Evolutionary conservation across 2,797 vertebrate species (phyloP).

Genomic region (Tolypeutes matacus): DNA sequence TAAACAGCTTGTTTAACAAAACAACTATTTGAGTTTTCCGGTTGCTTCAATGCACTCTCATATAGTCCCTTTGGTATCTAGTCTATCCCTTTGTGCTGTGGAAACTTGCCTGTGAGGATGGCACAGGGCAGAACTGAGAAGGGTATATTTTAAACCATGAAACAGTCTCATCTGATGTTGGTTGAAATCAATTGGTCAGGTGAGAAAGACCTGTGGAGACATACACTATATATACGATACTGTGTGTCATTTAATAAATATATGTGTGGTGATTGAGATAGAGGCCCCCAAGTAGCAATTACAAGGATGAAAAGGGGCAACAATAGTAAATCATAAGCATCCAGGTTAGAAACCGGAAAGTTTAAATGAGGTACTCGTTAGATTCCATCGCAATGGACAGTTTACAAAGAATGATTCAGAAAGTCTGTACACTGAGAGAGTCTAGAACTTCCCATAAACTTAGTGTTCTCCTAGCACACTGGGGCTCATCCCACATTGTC

Average conservation of each 20-base stretch:
- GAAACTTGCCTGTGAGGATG: background rate
- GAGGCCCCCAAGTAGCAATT: background rate
- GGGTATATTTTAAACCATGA: background rate
- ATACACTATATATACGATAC: background rate
- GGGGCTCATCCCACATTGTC: background rate
- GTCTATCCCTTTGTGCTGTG: background rate
- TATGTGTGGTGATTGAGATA: background rate
- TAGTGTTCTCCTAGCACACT: background rate
- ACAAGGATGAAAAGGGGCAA: background rate
- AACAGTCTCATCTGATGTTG: background rate
- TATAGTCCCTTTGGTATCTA: background rate
- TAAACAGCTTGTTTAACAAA: slow-evolving; percentile 24
- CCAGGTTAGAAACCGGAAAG: background rate
- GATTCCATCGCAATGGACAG: background rate
- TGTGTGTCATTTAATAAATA: too few species aligned
- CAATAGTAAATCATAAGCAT: background rate
- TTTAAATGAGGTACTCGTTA: background rate
- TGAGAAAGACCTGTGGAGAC: background rate
- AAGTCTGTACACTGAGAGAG: background rate
- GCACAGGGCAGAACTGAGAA: background rate
- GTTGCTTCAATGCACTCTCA: background rate
- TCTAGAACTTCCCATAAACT: background rate
- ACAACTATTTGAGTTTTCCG: background rate
- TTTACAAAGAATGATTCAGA: background rate
- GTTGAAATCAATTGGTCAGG: background rate